phyloP scores from a whole-genome alignment of 1,140 invertebrate species.

The Brachionus koreanus region DNA sequence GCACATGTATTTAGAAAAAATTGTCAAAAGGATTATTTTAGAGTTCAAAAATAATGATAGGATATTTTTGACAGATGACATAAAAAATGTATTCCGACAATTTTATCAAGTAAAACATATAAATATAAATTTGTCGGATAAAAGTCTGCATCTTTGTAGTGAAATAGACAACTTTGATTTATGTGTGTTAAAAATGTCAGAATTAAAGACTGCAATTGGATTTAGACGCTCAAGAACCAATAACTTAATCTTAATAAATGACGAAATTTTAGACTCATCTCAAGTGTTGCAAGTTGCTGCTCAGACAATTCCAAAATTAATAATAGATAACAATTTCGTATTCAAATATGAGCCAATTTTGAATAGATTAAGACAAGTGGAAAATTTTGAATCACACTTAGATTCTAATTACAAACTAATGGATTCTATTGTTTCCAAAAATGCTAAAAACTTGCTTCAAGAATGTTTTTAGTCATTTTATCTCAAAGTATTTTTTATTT shows the following conservation, averaged over 20 bases:
- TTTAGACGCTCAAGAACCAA: not conserved
- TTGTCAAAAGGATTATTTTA: not conserved
- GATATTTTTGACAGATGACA: not conserved
- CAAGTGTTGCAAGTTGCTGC: not conserved
- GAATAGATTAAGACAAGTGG: not conserved
- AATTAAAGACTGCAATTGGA: not conserved
- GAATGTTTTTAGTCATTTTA: not conserved
- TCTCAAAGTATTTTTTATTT: no score
- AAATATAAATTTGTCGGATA: not conserved
- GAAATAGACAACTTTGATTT: not conserved
- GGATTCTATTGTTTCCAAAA: not conserved
- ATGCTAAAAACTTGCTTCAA: not conserved
- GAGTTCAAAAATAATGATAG: slow-evolving; percentile 1
- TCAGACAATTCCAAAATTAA: not conserved
- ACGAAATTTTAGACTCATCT: not conserved
- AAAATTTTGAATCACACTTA: not conserved
- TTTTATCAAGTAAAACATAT: slow-evolving; percentile 3
- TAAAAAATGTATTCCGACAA: not conserved
- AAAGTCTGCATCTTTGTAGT: not conserved
- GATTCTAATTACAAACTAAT: not conserved
- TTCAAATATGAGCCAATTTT: not conserved
- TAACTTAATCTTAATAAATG: not conserved
- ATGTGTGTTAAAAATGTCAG: not conserved
- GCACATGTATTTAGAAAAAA: not conserved
- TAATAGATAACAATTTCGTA: not conserved